Conservation (phyloP, 37 sponge, comb jelly and placozoan genomes). For the Spongilla lacustris region DNA sequence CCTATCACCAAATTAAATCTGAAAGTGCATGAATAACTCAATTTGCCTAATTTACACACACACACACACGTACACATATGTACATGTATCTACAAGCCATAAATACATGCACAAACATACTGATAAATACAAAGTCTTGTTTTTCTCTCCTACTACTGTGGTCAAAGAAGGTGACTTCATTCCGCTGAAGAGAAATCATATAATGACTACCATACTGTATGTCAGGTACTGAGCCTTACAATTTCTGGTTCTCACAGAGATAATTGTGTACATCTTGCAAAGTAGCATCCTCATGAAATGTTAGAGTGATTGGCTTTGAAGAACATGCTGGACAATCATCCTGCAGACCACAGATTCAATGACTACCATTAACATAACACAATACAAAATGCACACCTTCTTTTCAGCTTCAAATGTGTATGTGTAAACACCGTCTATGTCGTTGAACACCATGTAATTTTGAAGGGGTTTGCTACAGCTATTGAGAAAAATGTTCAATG, state of each 20-base stretch:
- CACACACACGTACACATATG: too few species aligned
- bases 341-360: slow-evolving; percentile 18
- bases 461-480: slow-evolving; percentile 85
- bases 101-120: slow-evolving; percentile 19
- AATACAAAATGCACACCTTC: slow-evolving; percentile 40
- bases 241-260: slow-evolving; percentile 73
- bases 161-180: slow-evolving; percentile 86
- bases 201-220: not conserved
- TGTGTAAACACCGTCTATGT: slow-evolving; percentile 94
- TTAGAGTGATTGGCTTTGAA: slow-evolving; percentile 57
- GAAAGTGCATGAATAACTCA: too few species aligned
- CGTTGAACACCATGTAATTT: slow-evolving; percentile 98
- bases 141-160: slow-evolving; percentile 74
- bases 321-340: slow-evolving; percentile 95
- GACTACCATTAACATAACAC: not conserved
- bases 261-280: slow-evolving; percentile 84
- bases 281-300: slow-evolving; percentile 75
- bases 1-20: too few species aligned
- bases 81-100: too few species aligned
- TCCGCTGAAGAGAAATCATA: slow-evolving; percentile 5
- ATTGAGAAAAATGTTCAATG: not conserved
- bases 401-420: slow-evolving; percentile 86
- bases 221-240: slow-evolving; percentile 45
- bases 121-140: slow-evolving; percentile 94
- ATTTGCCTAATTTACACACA: too few species aligned